These are phyloP conservation scores for Redunca redunca DNA, from an alignment of 2,113 vertebrate genomes.

Conservation along the genomic window DNA sequence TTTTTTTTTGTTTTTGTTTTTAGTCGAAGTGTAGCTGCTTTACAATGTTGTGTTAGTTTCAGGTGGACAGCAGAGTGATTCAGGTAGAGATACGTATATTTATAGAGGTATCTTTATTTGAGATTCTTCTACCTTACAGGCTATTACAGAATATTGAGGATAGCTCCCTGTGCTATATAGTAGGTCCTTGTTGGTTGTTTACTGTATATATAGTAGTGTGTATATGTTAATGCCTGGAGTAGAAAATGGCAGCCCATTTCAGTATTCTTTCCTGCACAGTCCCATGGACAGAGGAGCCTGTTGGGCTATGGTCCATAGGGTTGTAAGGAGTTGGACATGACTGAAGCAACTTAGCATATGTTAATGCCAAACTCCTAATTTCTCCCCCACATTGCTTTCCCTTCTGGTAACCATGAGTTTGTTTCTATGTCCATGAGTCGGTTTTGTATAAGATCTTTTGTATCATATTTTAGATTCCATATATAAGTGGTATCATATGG, in stretches of 20 bases:
- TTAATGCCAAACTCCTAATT: neutral
- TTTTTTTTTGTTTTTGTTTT: neutral
- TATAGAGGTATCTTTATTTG: neutral
- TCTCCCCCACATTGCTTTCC: neutral
- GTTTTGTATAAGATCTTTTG: neutral
- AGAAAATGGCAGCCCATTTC: neutral
- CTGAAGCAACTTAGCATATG: neutral
- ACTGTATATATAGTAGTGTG: neutral
- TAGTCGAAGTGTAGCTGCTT: neutral
- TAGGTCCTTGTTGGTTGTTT: neutral
- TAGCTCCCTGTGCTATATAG: neutral
- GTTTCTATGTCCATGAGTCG: rapidly evolving
- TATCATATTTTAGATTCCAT: neutral
- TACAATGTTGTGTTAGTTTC: neutral
- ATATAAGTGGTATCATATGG: neutral
- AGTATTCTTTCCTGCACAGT: neutral
- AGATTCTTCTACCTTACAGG: neutral
- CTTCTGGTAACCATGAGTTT: neutral
- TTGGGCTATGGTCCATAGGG: neutral
- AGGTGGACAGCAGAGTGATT: neutral
- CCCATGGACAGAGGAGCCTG: neutral
- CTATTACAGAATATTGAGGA: neutral
- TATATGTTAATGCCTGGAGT: neutral
- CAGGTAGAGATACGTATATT: neutral
- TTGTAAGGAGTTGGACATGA: neutral